A percentile compares a stretch with the other conserved stretches of the same genome.
Conservation (phyloP, 2,113 vertebrate species). For the Lophochroa leadbeateri region DNA sequence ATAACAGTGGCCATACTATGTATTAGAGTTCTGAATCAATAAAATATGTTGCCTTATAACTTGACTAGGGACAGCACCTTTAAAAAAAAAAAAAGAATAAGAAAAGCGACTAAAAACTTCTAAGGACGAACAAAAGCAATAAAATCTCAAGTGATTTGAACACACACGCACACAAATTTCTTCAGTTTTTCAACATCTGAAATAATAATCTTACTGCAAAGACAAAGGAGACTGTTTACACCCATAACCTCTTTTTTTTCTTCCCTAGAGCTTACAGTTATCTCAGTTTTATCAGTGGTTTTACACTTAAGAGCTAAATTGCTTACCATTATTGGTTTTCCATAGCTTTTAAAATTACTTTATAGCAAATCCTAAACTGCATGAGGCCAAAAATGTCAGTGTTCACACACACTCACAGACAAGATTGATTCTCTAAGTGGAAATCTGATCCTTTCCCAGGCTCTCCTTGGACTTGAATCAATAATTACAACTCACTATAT, state of each 20-base stretch:
- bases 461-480: conserved; percentile 67
- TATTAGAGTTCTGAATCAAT: conserved; percentile 72
- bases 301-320: conserved; percentile 59
- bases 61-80: conserved; percentile 73
- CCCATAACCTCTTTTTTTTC: conserved; percentile 3
- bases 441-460: conserved; percentile 70
- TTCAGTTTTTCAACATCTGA: background rate
- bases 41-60: conserved; percentile 72
- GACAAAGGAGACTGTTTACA: conserved; percentile 31
- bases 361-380: conserved; percentile 44
- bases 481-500: conserved; percentile 40
- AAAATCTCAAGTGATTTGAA: conserved; percentile 46
- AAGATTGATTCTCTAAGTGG: conserved; percentile 64
- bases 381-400: conserved; percentile 62
- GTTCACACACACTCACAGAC: conserved; percentile 12
- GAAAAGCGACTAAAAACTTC: conserved; percentile 17
- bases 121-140: conserved; percentile 72
- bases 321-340: conserved; percentile 66
- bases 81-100: conserved; percentile 7
- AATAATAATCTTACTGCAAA: conserved; percentile 9
- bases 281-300: conserved; percentile 61
- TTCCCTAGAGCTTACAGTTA: conserved; percentile 38
- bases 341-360: conserved; percentile 61
- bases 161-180: background rate
- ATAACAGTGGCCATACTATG: conserved; percentile 79